Evolutionary conservation across 2,888 invertebrate genomes (phyloP).

Genomic region (Aquatica leii): DNA sequence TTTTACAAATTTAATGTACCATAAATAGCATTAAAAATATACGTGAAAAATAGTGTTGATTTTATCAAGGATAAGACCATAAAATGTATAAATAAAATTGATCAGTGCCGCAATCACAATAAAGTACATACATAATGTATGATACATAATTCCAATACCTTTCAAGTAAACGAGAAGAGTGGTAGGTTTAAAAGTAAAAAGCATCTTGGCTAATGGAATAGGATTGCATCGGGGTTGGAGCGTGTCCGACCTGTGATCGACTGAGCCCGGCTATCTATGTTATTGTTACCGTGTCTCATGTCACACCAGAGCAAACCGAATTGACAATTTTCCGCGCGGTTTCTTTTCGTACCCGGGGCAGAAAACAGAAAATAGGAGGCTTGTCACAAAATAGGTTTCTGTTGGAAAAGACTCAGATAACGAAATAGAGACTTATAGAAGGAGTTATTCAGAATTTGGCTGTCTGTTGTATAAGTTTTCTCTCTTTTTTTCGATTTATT

Average conservation of each 20-base stretch:
- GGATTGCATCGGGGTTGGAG: constrained; percentile 42
- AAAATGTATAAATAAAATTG: too few relatives aligned
- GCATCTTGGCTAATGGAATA: constrained; percentile 43
- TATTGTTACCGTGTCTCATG: constrained; percentile 58
- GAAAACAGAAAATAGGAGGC: constrained; percentile 56
- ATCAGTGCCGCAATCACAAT: constrained; percentile 22
- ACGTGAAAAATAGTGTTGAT: too few relatives aligned
- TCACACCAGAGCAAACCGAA: constrained; percentile 61
- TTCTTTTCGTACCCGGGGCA: constrained; percentile 64
- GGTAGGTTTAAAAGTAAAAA: constrained; percentile 30
- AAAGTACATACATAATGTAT: constrained; percentile 12
- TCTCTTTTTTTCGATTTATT: constrained; percentile 22
- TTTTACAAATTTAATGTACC: too few relatives aligned
- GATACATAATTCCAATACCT: constrained; percentile 30
- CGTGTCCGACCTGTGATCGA: constrained; percentile 45
- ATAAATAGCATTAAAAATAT: too few relatives aligned
- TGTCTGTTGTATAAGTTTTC: constrained; percentile 29
- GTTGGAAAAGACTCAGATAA: constrained; percentile 52
- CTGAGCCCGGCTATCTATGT: constrained; percentile 49
- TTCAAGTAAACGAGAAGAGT: constrained; percentile 21
- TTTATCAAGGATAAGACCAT: too few relatives aligned
- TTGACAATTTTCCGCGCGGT: constrained; percentile 77
- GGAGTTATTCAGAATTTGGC: constrained; percentile 50
- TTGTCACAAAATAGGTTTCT: constrained; percentile 52
- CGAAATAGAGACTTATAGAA: constrained; percentile 57